Evolutionary conservation across 2,888 invertebrate genomes (phyloP).

Genomic region (Anorthoa munda): DNA sequence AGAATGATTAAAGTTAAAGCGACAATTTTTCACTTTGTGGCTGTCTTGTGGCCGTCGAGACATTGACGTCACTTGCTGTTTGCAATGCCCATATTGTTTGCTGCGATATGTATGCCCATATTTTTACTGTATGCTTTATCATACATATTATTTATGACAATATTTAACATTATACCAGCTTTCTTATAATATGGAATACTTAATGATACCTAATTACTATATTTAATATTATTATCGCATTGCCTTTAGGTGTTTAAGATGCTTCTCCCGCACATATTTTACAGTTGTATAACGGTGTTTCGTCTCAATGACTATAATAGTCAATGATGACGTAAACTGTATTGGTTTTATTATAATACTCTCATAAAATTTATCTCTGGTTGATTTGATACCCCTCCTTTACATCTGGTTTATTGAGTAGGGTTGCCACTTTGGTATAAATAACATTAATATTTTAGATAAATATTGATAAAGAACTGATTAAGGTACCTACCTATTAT

Average conservation of each 20-base stretch:
- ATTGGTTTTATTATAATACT: constrained; percentile 32
- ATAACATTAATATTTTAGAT: background rate
- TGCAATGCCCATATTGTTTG: constrained; percentile 46
- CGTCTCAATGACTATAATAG: constrained; percentile 35
- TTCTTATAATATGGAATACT: constrained; percentile 1
- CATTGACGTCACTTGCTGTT: constrained; percentile 65
- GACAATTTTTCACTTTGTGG: constrained; percentile 51
- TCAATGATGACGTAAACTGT: constrained; percentile 35
- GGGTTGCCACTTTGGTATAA: constrained; percentile 28
- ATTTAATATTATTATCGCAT: constrained; percentile 15
- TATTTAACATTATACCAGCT: constrained; percentile 4
- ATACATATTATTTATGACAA: constrained; percentile 1
- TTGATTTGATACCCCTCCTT: constrained; percentile 44
- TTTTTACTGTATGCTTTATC: constrained; percentile 39
- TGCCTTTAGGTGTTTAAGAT: constrained; percentile 18
- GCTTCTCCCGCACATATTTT: constrained; percentile 20
- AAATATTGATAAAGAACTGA: constrained; percentile 4
- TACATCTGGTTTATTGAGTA: constrained; percentile 36
- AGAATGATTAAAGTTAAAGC: constrained; percentile 56
- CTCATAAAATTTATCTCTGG: constrained; percentile 40
- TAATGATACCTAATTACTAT: background rate
- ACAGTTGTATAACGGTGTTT: constrained; percentile 42
- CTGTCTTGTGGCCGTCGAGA: constrained; percentile 31
- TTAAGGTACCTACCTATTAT: background rate
- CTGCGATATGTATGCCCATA: constrained; percentile 34